Evolutionary conservation across 2,797 vertebrate genomes (phyloP).

Genomic region (Gadopsis marmoratus): DNA sequence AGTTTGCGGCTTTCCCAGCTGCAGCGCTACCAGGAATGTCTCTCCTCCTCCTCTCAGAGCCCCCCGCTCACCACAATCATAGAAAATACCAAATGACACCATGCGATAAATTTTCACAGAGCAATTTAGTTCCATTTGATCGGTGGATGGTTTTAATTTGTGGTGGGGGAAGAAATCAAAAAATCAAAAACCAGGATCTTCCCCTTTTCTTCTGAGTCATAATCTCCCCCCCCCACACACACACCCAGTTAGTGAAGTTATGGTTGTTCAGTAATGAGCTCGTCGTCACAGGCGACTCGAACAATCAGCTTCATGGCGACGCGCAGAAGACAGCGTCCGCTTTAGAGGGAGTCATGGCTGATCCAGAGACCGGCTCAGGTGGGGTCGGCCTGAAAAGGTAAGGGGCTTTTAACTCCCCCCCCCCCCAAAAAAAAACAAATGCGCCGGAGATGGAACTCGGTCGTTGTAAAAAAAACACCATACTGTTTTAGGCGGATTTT

Average conservation of each 20-base stretch:
- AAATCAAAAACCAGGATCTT: background rate
- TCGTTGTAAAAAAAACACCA: too few species aligned
- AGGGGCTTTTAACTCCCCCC: background rate
- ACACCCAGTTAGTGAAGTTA: too few species aligned
- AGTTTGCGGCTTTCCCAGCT: background rate
- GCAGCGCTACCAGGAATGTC: background rate
- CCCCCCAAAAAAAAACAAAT: too few species aligned
- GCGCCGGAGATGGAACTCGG: too few species aligned
- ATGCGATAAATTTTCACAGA: slow-evolving; percentile 11
- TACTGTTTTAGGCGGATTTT: too few species aligned
- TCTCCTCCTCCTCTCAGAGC: too few species aligned
- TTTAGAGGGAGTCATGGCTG: too few species aligned
- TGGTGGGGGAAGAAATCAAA: too few species aligned
- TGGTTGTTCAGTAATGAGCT: too few species aligned
- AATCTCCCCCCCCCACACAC: too few species aligned
- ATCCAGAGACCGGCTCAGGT: background rate
- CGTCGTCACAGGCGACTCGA: too few species aligned
- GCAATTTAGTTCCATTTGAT: background rate
- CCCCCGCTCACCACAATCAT: background rate
- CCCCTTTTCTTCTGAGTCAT: background rate
- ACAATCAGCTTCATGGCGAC: background rate
- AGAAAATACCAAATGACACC: background rate
- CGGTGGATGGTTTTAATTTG: slow-evolving; percentile 11
- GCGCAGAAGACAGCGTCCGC: too few species aligned
- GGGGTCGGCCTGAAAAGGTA: slow-evolving; percentile 33